These are phyloP conservation scores for Pycnomerus fuliginosus DNA, from an alignment of 2,888 invertebrate species.

Conservation along the genomic window DNA sequence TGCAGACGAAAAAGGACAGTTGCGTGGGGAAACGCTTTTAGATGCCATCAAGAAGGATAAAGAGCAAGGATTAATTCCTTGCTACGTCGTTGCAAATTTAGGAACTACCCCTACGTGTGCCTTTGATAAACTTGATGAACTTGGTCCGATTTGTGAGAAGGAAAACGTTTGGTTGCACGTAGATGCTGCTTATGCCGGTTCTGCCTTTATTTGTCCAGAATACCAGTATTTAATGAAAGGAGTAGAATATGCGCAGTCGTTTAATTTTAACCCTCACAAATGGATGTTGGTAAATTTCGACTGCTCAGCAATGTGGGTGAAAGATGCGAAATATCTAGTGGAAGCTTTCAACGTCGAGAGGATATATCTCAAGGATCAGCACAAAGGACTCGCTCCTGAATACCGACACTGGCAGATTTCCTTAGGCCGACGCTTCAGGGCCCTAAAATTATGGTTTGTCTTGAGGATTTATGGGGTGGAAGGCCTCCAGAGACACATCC, in stretches of 20 bases:
- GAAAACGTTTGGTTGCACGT: slow-evolving; percentile 88
- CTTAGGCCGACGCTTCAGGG: slow-evolving; percentile 83
- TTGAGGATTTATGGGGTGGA: slow-evolving; percentile 79
- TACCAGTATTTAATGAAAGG: slow-evolving; percentile 67
- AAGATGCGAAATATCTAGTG: slow-evolving; percentile 76
- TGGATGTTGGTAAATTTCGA: slow-evolving; percentile 96
- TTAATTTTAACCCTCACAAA: slow-evolving; percentile 95
- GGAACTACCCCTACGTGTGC: slow-evolving; percentile 77
- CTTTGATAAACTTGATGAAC: slow-evolving; percentile 84
- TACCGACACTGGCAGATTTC: slow-evolving; percentile 87
- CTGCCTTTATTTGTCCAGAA: slow-evolving; percentile 90
- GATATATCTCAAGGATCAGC: slow-evolving; percentile 81
- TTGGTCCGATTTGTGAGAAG: slow-evolving; percentile 79
- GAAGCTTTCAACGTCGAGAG: slow-evolving; percentile 92
- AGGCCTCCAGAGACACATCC: slow-evolving; percentile 75
- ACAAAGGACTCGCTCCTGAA: slow-evolving; percentile 61
- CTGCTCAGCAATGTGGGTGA: slow-evolving; percentile 92
- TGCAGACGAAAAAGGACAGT: slow-evolving; percentile 64
- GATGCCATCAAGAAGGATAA: slow-evolving; percentile 76
- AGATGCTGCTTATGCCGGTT: slow-evolving; percentile 95
- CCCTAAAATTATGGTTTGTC: slow-evolving; percentile 92
- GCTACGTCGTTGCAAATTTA: slow-evolving; percentile 74
- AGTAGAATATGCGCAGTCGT: slow-evolving; percentile 80
- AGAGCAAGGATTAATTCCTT: slow-evolving; percentile 80
- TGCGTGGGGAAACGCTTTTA: slow-evolving; percentile 68